Evolutionary conservation across 2,797 vertebrate species (phyloP).

Genomic region (Acanthurus lineatus): DNA sequence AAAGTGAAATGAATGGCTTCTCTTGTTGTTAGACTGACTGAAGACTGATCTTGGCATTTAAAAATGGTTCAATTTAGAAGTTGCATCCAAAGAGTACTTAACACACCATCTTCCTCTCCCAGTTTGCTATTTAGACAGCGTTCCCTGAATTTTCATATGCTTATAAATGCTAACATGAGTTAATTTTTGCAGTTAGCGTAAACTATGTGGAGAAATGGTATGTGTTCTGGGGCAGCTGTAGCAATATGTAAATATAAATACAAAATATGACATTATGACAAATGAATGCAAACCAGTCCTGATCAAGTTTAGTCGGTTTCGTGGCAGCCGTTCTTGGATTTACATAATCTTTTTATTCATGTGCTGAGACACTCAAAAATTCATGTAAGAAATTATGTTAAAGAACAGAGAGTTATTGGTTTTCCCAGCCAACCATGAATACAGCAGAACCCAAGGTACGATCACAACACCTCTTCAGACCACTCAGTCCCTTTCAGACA

Average conservation of each 20-base stretch:
- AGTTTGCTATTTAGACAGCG: background rate
- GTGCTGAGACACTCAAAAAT: slow-evolving; percentile 48
- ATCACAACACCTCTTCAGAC: slow-evolving; percentile 44
- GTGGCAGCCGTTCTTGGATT: slow-evolving; percentile 73
- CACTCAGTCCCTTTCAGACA: slow-evolving; percentile 45
- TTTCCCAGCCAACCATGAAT: slow-evolving; percentile 63
- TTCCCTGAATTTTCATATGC: slow-evolving; percentile 41
- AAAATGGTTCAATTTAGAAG: background rate
- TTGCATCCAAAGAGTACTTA: slow-evolving; percentile 10
- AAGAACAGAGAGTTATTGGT: slow-evolving; percentile 60
- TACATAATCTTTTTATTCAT: slow-evolving; percentile 36
- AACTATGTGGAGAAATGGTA: slow-evolving; percentile 19
- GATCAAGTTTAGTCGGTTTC: slow-evolving; percentile 65
- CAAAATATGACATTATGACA: slow-evolving; percentile 37
- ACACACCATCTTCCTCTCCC: background rate
- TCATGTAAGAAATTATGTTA: slow-evolving; percentile 47
- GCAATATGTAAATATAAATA: slow-evolving; percentile 38
- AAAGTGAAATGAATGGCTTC: background rate
- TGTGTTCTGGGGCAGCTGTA: slow-evolving; percentile 36
- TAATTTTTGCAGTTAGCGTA: slow-evolving; percentile 27
- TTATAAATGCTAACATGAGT: slow-evolving; percentile 33
- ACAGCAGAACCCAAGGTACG: slow-evolving; percentile 59
- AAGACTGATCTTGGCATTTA: background rate
- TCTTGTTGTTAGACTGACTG: no score
- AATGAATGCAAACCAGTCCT: slow-evolving; percentile 54